Conservation (phyloP, 2,113 vertebrate species). For the Acrocephalus arundinaceus region DNA sequence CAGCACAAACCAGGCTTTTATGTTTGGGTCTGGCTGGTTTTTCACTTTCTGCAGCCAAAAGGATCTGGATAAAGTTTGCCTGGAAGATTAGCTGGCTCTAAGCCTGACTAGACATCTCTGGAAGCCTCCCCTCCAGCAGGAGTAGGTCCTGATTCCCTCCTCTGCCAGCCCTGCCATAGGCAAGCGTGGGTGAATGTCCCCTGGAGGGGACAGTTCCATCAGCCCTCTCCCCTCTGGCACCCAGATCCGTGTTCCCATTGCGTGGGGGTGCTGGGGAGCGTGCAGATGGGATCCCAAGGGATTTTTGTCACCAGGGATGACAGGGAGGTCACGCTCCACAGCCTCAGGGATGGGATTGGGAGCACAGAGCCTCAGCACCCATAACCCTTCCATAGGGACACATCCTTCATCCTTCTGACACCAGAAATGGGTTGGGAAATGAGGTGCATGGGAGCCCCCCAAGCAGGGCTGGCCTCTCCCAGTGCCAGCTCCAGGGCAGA, state of each 20-base stretch:
- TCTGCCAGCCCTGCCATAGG: accelerated
- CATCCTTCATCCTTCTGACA: accelerated
- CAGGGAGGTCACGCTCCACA: background rate
- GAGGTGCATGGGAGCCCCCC: background rate
- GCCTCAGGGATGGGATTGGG: accelerated
- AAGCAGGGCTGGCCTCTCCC: background rate
- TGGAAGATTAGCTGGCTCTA: constrained; percentile 46
- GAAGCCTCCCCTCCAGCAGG: background rate
- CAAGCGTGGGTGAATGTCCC: accelerated
- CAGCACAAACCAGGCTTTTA: constrained; percentile 34
- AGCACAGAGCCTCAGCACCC: accelerated
- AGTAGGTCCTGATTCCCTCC: background rate
- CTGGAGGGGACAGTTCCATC: background rate
- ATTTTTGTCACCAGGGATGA: background rate
- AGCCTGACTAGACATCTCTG: constrained; percentile 35
- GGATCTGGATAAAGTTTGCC: constrained; percentile 57
- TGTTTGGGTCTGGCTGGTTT: constrained; percentile 24
- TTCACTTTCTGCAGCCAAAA: constrained; percentile 46
- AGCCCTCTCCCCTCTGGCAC: background rate
- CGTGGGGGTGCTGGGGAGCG: accelerated
- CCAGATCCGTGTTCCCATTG: accelerated
- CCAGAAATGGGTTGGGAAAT: background rate
- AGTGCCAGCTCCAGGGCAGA: background rate
- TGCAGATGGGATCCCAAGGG: background rate
- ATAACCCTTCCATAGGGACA: accelerated